Percentiles rank a stretch among this genome's conserved stretches.
These are phyloP conservation scores for Synanthedon formicaeformis DNA, from an alignment of 2,888 invertebrate species.

Conservation along the genomic window DNA sequence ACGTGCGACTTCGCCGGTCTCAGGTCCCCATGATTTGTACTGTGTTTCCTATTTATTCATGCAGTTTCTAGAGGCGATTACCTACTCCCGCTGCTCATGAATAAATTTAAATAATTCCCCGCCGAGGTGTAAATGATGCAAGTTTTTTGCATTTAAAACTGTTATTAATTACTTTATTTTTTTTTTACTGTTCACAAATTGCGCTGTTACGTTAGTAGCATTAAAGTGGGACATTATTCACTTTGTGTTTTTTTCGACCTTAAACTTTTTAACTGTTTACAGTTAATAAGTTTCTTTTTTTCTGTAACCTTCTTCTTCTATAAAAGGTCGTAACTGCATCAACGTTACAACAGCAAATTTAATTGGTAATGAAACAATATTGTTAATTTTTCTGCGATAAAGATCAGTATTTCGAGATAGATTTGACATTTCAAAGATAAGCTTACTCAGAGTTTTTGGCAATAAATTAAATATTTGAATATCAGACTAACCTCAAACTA, in stretches of 20 bases:
- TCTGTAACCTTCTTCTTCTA: no score
- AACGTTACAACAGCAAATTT: no score
- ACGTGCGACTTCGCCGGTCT: background rate
- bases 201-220: slow-evolving; percentile 13
- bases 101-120: slow-evolving; percentile 63
- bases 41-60: slow-evolving; percentile 61
- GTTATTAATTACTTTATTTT: slow-evolving; percentile 53
- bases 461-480: no score
- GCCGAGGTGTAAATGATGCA: slow-evolving; percentile 63
- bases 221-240: background rate
- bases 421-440: no score
- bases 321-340: no score
- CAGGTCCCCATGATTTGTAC: slow-evolving; percentile 48
- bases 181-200: slow-evolving; percentile 32
- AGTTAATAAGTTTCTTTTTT: no score
- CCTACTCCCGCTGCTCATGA: slow-evolving; percentile 57
- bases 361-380: no score
- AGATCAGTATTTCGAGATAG: no score
- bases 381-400: no score
- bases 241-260: background rate
- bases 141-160: slow-evolving; percentile 61
- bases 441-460: no score
- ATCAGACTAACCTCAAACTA: no score
- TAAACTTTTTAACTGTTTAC: no score
- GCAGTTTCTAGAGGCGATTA: slow-evolving; percentile 59